phyloP scores from a whole-genome alignment of 1,140 invertebrate genomes.

The Cyphomyrmex costatus region DNA sequence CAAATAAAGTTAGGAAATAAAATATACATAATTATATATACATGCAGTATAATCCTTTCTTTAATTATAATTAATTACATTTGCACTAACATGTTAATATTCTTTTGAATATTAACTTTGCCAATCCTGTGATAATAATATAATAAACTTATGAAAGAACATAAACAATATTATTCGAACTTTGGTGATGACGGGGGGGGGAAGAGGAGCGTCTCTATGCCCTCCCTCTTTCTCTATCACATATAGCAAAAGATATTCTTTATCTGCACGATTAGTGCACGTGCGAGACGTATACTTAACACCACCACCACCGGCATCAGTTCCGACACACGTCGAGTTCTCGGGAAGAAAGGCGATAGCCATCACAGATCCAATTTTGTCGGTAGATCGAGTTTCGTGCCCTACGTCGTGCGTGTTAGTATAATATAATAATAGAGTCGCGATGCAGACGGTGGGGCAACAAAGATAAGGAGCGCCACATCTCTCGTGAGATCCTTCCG shows the following conservation, averaged over 20 bases:
- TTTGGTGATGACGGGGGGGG: background rate
- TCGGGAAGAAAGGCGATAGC: constrained; percentile 76
- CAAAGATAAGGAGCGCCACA: constrained; percentile 47
- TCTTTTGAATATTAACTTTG: background rate
- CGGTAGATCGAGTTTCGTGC: constrained; percentile 68
- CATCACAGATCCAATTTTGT: constrained; percentile 76
- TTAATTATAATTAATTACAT: constrained; percentile 10
- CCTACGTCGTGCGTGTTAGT: constrained; percentile 54
- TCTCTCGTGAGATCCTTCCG: constrained; percentile 47
- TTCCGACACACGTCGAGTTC: constrained; percentile 59
- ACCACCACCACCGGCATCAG: constrained; percentile 25
- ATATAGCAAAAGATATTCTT: constrained; percentile 48
- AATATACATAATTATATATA: background rate
- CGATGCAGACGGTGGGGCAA: background rate
- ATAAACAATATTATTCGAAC: background rate
- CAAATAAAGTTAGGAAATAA: background rate
- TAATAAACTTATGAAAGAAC: background rate
- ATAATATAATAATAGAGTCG: constrained; percentile 71
- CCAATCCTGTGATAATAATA: background rate
- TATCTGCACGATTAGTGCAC: constrained; percentile 71
- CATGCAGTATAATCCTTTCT: background rate
- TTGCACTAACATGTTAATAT: background rate
- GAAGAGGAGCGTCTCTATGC: background rate
- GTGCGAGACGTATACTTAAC: constrained; percentile 58
- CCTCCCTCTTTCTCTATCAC: background rate